Conservation (phyloP, 1,140 invertebrate species). For the Dendrolimus punctatus region DNA sequence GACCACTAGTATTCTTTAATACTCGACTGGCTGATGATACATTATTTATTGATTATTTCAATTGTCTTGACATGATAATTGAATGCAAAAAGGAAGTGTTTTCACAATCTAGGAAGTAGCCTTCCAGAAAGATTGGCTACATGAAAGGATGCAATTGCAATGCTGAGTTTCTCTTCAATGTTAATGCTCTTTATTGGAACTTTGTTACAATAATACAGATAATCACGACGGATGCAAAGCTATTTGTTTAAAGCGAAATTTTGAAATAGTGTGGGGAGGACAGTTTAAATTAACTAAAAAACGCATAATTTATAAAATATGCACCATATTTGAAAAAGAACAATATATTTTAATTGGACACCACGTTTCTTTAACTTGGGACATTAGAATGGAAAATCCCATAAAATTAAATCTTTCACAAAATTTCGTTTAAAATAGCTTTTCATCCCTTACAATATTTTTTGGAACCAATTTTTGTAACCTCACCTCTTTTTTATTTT, state of each 20-base stretch:
- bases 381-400: background rate
- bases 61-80: slow-evolving; percentile 8
- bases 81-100: background rate
- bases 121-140: slow-evolving; percentile 4
- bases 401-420: background rate
- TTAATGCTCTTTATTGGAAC: slow-evolving; percentile 2
- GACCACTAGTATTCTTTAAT: no score
- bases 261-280: slow-evolving; percentile 15
- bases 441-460: background rate
- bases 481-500: no score
- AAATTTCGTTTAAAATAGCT: background rate
- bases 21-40: no score
- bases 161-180: slow-evolving; percentile 13
- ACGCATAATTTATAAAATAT: background rate
- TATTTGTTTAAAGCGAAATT: slow-evolving; percentile 9
- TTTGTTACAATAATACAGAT: background rate
- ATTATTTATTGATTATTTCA: no score
- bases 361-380: no score
- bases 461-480: background rate
- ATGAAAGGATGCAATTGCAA: slow-evolving; percentile 17
- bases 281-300: slow-evolving; percentile 7
- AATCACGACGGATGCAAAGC: slow-evolving; percentile 2
- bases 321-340: no score
- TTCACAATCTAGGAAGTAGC: slow-evolving; percentile 1
- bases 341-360: no score